These are phyloP conservation scores for Seriola dumerili DNA, from an alignment of 2,113 vertebrate genomes.

Conservation along the genomic window DNA sequence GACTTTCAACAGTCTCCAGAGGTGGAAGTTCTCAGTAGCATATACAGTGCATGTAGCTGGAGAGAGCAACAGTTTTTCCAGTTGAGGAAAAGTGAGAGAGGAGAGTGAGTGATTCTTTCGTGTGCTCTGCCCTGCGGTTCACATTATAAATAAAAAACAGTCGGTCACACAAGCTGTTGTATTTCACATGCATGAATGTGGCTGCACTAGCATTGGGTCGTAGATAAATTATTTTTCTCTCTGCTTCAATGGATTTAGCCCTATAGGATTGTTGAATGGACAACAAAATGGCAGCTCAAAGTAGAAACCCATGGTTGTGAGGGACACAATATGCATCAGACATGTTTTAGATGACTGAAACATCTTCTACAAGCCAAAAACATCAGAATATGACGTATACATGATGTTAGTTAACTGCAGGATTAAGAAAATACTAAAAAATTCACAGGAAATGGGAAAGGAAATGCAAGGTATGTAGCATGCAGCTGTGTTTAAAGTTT, in stretches of 20 bases:
- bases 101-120: slow-evolving; percentile 1
- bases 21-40: slow-evolving; percentile 33
- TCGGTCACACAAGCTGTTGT: background rate
- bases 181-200: background rate
- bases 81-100: background rate
- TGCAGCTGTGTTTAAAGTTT: background rate
- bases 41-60: slow-evolving; percentile 44
- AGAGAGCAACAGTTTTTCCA: slow-evolving; percentile 45
- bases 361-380: background rate
- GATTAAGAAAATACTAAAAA: background rate
- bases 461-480: background rate
- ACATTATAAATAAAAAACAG: slow-evolving; percentile 33
- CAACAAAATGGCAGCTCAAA: background rate
- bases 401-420: background rate
- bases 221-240: slow-evolving; percentile 9
- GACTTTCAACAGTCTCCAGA: slow-evolving; percentile 53
- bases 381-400: background rate
- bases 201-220: background rate
- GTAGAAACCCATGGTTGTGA: background rate
- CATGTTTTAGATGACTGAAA: background rate
- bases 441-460: background rate
- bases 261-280: background rate
- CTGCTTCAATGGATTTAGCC: slow-evolving; percentile 15
- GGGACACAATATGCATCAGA: background rate
- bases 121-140: slow-evolving; percentile 19